Evolutionary conservation across 2,113 vertebrate species (phyloP).

Genomic region (Eonycteris spelaea): DNA sequence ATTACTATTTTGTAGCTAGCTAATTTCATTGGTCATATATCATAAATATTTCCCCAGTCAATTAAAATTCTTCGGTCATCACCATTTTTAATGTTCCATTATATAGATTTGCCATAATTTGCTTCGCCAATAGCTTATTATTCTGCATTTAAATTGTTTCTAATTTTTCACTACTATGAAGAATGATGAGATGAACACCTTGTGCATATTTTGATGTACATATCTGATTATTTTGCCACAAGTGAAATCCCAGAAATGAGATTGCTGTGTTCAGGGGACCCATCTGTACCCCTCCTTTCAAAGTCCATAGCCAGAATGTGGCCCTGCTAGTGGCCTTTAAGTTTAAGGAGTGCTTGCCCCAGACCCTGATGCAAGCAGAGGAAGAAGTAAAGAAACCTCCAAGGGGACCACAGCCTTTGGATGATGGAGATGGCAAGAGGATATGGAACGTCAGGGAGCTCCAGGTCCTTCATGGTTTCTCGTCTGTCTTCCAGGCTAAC

Average conservation of each 20-base stretch:
- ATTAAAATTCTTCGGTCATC: neutral
- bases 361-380: neutral
- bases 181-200: neutral
- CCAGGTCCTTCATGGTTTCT: neutral
- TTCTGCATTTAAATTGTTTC: neutral
- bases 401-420: neutral
- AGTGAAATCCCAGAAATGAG: slow-evolving; percentile 12
- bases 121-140: neutral
- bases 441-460: neutral
- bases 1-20: neutral
- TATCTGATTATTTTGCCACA: neutral
- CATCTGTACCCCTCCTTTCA: neutral
- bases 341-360: neutral
- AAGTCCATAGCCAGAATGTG: neutral
- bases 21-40: neutral
- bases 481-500: neutral
- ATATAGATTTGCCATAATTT: neutral
- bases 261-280: neutral
- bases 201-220: neutral
- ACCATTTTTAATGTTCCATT: slow-evolving; percentile 17
- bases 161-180: neutral
- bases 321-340: neutral
- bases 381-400: neutral
- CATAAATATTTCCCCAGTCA: neutral
- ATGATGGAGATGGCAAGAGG: neutral